phyloP scores from a whole-genome alignment of 1,140 invertebrate species.

The Caenorhabditis inopinata region DNA sequence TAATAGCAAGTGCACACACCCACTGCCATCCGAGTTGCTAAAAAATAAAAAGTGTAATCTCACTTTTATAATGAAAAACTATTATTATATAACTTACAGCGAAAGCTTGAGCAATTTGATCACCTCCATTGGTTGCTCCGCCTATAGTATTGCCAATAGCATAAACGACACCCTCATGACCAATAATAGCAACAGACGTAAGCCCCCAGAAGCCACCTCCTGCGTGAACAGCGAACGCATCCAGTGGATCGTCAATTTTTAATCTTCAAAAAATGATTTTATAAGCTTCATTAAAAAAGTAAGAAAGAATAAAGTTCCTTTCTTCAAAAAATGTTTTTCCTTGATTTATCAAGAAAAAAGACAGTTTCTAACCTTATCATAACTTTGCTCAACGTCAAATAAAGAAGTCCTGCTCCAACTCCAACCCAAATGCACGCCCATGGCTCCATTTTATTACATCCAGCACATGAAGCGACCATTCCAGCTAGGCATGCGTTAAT shows the following conservation, averaged over 20 bases:
- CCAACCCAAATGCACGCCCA: slow-evolving; percentile 69
- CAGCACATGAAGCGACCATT: slow-evolving; percentile 70
- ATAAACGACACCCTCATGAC: slow-evolving; percentile 39
- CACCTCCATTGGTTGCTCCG: background rate
- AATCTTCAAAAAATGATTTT: slow-evolving; percentile 55
- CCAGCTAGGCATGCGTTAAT: slow-evolving; percentile 71
- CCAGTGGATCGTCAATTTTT: slow-evolving; percentile 71
- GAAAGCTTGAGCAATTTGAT: slow-evolving; percentile 47
- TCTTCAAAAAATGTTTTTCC: no score
- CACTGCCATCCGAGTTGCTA: slow-evolving; percentile 69
- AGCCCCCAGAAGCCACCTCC: slow-evolving; percentile 72
- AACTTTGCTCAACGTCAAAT: slow-evolving; percentile 65
- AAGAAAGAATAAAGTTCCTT: no score
- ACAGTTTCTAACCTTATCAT: slow-evolving; percentile 49
- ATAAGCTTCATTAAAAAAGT: no score
- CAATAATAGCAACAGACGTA: slow-evolving; percentile 56
- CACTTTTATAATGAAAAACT: background rate
- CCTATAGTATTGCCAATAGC: slow-evolving; percentile 34
- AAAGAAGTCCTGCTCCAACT: slow-evolving; percentile 67
- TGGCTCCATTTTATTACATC: slow-evolving; percentile 68
- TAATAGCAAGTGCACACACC: slow-evolving; percentile 68
- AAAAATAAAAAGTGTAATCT: no score
- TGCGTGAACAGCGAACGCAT: slow-evolving; percentile 71
- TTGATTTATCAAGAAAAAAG: no score
- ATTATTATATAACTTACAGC: background rate